phyloP scores from a whole-genome alignment of 1,140 invertebrate genomes.

The Musca domestica region DNA sequence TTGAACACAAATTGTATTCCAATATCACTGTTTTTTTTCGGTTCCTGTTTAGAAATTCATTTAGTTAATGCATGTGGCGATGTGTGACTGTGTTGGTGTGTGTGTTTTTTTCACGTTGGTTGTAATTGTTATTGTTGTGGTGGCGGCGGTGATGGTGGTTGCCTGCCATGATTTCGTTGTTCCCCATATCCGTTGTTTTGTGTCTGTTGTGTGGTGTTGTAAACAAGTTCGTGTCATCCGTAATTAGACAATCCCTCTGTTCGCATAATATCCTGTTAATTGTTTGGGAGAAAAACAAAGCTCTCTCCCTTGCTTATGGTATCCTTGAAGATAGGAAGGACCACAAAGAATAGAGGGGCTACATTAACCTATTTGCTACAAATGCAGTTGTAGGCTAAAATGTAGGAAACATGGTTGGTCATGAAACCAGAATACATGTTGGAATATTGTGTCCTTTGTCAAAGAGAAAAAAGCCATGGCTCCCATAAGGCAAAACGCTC shows the following conservation, averaged over 20 bases:
- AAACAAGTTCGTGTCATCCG: constrained; percentile 20
- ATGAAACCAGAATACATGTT: too few species aligned
- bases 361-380: too few species aligned
- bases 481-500: too few species aligned
- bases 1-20: too few species aligned
- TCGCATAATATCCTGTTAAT: constrained; percentile 12
- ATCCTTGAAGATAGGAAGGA: too few species aligned
- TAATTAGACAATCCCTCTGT: constrained; percentile 2
- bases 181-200: not conserved
- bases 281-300: not conserved
- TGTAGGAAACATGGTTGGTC: too few species aligned
- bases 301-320: too few species aligned
- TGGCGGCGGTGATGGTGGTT: not conserved
- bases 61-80: constrained; percentile 12
- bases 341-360: too few species aligned
- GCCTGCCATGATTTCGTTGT: not conserved
- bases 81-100: not conserved
- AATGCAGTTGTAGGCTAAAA: too few species aligned
- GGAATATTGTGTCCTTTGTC: too few species aligned
- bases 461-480: too few species aligned
- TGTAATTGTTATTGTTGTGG: not conserved
- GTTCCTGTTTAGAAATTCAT: not conserved
- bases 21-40: not conserved
- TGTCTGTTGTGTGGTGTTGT: constrained; percentile 5
- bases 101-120: not conserved